Evolutionary conservation across 2,888 invertebrate genomes (phyloP).

Genomic region (Cephus runcator): DNA sequence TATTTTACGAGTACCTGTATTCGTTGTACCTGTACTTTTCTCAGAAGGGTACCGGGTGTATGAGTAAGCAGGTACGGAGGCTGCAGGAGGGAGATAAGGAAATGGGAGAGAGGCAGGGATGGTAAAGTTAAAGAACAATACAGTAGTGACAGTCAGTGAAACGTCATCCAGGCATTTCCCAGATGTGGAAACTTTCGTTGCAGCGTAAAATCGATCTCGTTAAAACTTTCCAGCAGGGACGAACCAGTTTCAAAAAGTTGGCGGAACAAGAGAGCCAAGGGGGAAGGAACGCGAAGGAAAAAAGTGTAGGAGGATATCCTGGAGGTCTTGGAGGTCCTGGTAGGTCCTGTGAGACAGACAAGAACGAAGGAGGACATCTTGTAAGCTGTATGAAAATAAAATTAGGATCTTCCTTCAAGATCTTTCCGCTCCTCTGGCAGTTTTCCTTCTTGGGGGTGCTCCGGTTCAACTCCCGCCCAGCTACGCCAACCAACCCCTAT

Average conservation of each 20-base stretch:
- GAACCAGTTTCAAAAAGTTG: constrained; percentile 42
- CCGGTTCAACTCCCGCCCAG: neutral
- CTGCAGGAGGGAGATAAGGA: neutral
- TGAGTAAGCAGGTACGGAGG: neutral
- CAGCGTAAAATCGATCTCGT: constrained; percentile 49
- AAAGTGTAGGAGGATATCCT: neutral
- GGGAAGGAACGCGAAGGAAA: neutral
- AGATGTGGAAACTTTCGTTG: constrained; percentile 34
- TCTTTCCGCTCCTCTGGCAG: neutral
- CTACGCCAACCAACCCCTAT: neutral
- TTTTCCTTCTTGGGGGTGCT: neutral
- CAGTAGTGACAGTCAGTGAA: constrained; percentile 38
- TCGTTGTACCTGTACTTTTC: too few relatives aligned
- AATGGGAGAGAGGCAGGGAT: constrained; percentile 8
- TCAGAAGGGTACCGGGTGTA: neutral
- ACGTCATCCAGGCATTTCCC: constrained; percentile 38
- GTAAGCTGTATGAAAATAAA: neutral
- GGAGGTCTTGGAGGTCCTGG: neutral
- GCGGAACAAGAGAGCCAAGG: constrained; percentile 5
- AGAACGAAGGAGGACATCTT: neutral
- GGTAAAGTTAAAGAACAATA: constrained; percentile 24
- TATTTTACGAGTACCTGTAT: too few relatives aligned
- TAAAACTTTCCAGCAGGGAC: constrained; percentile 45
- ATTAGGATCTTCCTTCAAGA: neutral
- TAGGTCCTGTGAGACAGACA: neutral